These are phyloP conservation scores for Macrostomum lignano DNA, from an alignment of 1,140 invertebrate species.

Conservation along the genomic window DNA sequence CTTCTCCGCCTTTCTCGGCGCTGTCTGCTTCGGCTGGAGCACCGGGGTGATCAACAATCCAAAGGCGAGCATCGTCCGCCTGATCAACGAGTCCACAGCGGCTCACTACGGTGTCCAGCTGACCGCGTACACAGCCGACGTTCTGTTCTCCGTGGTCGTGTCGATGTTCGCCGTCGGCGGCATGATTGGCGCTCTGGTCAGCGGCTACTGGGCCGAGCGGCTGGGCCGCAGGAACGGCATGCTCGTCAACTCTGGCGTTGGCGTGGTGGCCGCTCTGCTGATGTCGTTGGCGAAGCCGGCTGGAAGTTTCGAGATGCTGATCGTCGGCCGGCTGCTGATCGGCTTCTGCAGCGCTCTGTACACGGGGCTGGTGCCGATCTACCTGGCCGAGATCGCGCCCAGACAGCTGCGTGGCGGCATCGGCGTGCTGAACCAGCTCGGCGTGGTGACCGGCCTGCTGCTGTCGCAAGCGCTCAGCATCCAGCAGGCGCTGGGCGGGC, in stretches of 20 bases:
- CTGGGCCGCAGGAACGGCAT: constrained; percentile 48
- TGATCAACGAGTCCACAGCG: no score
- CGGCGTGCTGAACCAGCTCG: constrained; percentile 11
- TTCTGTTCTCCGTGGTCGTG: constrained; percentile 44
- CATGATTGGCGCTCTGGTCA: constrained; percentile 23
- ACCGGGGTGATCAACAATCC: constrained; percentile 3
- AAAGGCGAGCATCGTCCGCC: no score
- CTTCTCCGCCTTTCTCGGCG: background rate
- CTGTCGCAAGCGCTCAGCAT: background rate
- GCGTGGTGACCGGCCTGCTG: background rate
- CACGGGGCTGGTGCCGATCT: constrained; percentile 12
- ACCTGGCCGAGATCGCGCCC: constrained; percentile 11
- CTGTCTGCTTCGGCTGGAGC: background rate
- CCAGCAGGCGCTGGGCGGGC: background rate
- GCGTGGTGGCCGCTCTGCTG: constrained; percentile 59
- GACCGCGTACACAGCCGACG: no score
- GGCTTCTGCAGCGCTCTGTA: constrained; percentile 36
- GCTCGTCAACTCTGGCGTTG: constrained; percentile 71
- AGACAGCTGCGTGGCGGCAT: constrained; percentile 8
- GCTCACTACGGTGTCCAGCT: no score
- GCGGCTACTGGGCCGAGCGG: constrained; percentile 14
- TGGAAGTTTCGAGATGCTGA: constrained; percentile 73
- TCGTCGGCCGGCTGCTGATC: constrained; percentile 80
- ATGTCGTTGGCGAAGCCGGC: constrained; percentile 75
- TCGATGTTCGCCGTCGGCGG: constrained; percentile 28